These are phyloP conservation scores for Oncorhynchus mykiss DNA, from an alignment of 2,113 vertebrate genomes.

Conservation along the genomic window DNA sequence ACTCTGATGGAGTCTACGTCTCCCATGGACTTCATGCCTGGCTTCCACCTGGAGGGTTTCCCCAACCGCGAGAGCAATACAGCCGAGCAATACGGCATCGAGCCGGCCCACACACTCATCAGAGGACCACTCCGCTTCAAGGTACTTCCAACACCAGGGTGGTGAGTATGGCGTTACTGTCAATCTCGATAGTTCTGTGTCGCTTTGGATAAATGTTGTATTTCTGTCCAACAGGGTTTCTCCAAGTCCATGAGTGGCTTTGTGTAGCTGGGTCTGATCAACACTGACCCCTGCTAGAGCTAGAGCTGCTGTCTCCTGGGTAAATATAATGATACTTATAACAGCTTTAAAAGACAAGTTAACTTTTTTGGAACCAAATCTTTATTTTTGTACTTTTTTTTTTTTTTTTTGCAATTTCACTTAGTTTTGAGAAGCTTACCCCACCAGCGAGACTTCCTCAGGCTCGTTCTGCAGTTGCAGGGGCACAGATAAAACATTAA, in stretches of 20 bases:
- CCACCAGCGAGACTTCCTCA: background rate
- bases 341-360: too few species aligned
- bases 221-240: conserved; percentile 79
- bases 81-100: conserved; percentile 85
- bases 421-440: background rate
- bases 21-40: conserved; percentile 88
- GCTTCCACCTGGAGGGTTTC: conserved; percentile 91
- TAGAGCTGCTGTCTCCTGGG: conserved; percentile 80
- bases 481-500: too few species aligned
- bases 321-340: conserved; percentile 55
- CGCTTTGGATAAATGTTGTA: background rate
- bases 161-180: too few species aligned
- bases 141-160: conserved; percentile 15
- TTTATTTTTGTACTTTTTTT: too few species aligned
- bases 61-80: conserved; percentile 93
- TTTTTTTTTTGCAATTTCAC: background rate
- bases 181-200: too few species aligned
- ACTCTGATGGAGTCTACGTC: conserved; percentile 80
- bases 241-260: conserved; percentile 83
- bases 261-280: conserved; percentile 89
- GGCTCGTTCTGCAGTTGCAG: too few species aligned
- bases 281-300: conserved; percentile 69
- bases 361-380: too few species aligned
- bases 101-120: conserved; percentile 85
- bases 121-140: conserved; percentile 92